Conservation (phyloP, 2,888 invertebrate genomes). For the Oscheius sp. region DNA sequence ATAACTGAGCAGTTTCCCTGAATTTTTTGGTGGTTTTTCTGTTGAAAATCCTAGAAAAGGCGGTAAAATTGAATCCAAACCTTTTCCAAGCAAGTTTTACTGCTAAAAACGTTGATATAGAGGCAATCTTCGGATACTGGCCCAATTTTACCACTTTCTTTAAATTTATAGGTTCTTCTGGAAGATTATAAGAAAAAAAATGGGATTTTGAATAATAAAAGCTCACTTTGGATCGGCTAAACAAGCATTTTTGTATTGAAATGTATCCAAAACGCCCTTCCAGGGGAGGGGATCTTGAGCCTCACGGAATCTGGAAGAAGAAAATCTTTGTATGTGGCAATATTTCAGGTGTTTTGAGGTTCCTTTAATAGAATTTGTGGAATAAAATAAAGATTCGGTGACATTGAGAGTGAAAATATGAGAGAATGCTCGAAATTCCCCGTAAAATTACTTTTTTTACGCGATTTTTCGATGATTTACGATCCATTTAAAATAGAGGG, state of each 20-base stretch:
- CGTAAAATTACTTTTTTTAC: too few relatives aligned
- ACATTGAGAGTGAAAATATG: too few relatives aligned
- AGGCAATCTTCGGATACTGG: constrained; percentile 43
- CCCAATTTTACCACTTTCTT: constrained; percentile 17
- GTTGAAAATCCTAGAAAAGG: too few relatives aligned
- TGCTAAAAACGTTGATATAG: constrained; percentile 41
- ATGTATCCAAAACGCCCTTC: constrained; percentile 2
- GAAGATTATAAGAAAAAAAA: constrained; percentile 1
- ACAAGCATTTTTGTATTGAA: constrained; percentile 11
- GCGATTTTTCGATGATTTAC: too few relatives aligned
- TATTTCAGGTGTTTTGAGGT: too few relatives aligned
- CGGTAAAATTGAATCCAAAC: too few relatives aligned
- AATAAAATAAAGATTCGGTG: too few relatives aligned
- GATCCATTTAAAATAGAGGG: too few relatives aligned
- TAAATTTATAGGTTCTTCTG: constrained; percentile 37
- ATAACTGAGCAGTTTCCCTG: constrained; percentile 48
- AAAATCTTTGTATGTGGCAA: too few relatives aligned
- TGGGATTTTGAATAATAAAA: not conserved
- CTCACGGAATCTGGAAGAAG: not conserved
- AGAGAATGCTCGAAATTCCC: too few relatives aligned
- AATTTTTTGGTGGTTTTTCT: not conserved
- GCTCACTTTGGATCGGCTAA: constrained; percentile 1
- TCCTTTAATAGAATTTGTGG: too few relatives aligned
- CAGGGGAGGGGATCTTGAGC: not conserved
- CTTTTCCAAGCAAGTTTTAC: constrained; percentile 37